Percentiles rank a stretch among this genome's conserved stretches.
Conservation (phyloP, 2,888 invertebrate species). For the Trichacis sp. region DNA sequence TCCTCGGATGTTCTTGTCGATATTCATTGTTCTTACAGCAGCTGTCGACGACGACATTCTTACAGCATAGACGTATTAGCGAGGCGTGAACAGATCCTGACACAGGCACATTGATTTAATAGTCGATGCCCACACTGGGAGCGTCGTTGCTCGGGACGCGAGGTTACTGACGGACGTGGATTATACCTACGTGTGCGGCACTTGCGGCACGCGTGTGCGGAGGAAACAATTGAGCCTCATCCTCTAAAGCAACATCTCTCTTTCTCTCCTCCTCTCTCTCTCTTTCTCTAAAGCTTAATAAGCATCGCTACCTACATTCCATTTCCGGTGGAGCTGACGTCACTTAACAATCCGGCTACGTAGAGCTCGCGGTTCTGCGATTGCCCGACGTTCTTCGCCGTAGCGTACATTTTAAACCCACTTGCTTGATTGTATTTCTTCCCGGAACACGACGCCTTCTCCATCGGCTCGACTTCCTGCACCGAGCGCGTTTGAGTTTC, state of each 20-base stretch:
- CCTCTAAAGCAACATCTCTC: conserved; percentile 22
- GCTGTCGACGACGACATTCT: conserved; percentile 48
- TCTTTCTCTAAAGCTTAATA: conserved; percentile 60
- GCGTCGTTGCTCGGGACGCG: conserved; percentile 17
- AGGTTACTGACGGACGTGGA: conserved; percentile 47
- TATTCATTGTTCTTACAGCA: conserved; percentile 1
- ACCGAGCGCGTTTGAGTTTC: no score
- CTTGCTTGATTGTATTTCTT: conserved; percentile 32
- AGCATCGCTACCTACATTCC: conserved; percentile 68
- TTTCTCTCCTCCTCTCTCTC: conserved; percentile 40
- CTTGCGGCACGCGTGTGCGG: conserved; percentile 65
- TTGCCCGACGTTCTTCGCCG: conserved; percentile 36
- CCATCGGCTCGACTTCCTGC: conserved; percentile 28
- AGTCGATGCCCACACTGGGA: conserved; percentile 63
- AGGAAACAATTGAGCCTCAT: conserved; percentile 66
- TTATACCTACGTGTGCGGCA: conserved; percentile 54
- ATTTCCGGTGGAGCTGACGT: conserved; percentile 68
- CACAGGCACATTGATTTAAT: conserved; percentile 66
- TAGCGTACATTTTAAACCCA: conserved; percentile 40
- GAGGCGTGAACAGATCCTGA: conserved; percentile 65
- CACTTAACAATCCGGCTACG: conserved; percentile 60
- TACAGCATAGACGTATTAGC: conserved; percentile 53
- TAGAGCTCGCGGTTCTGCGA: conserved; percentile 47
- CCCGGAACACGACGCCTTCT: conserved; percentile 32
- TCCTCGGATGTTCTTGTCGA: neutral